Conservation (phyloP, 2,113 vertebrate species). For the Aviceda subcristata region DNA sequence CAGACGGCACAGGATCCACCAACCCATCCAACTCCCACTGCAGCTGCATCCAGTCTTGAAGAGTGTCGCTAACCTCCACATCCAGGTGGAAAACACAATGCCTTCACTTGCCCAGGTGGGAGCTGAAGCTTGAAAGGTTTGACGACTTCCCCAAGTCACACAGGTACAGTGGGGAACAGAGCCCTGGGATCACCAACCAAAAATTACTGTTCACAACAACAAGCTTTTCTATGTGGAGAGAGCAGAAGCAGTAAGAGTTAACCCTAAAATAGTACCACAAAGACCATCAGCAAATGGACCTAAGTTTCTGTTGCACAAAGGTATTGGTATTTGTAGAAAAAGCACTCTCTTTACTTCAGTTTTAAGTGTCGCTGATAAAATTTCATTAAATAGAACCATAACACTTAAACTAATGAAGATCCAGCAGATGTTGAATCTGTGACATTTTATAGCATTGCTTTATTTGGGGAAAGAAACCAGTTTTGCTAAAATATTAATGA, state of each 20-base stretch:
- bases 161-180: background rate
- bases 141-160: background rate
- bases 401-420: conserved; percentile 27
- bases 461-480: background rate
- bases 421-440: conserved; percentile 5
- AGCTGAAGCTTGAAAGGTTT: background rate
- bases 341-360: background rate
- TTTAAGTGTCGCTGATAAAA: background rate
- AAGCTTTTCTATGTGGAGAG: background rate
- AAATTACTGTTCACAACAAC: background rate
- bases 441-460: background rate
- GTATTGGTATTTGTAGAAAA: background rate
- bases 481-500: conserved; percentile 35
- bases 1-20: background rate
- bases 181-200: background rate
- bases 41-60: background rate
- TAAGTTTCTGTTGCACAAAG: background rate
- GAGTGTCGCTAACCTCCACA: background rate
- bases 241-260: background rate
- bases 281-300: background rate
- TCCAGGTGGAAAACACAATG: background rate
- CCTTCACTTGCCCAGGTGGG: background rate
- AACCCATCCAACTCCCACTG: background rate
- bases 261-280: background rate
- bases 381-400: background rate